Conservation (phyloP, 2,797 vertebrate species). For the Arnoldichthys spilopterus region DNA sequence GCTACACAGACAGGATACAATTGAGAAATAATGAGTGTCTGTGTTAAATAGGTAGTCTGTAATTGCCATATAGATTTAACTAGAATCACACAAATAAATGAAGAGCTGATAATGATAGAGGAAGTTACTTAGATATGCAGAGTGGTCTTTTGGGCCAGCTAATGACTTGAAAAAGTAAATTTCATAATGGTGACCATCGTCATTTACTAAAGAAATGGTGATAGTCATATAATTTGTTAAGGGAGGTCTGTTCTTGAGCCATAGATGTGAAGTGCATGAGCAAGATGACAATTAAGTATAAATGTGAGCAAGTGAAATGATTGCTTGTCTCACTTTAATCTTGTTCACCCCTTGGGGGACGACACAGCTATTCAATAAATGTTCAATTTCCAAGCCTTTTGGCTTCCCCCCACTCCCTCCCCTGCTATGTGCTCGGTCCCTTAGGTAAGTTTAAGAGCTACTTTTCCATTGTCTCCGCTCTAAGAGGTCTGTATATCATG, state of each 20-base stretch:
- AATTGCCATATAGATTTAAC: conserved; percentile 49
- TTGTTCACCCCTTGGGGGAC: conserved; percentile 64
- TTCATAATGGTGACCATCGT: neutral
- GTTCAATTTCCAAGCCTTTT: conserved; percentile 71
- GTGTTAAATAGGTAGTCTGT: conserved; percentile 40
- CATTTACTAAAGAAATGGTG: conserved; percentile 3
- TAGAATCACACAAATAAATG: conserved; percentile 35
- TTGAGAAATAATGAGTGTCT: conserved; percentile 68
- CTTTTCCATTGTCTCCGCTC: conserved; percentile 84
- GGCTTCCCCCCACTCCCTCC: conserved; percentile 44
- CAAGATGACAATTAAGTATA: conserved; percentile 51
- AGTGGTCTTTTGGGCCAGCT: neutral
- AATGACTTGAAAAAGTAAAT: conserved; percentile 22
- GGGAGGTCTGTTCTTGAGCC: conserved; percentile 10
- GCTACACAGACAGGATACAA: conserved; percentile 62
- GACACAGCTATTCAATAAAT: conserved; percentile 79
- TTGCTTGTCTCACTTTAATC: conserved; percentile 69
- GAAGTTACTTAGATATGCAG: neutral
- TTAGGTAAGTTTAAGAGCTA: conserved; percentile 85
- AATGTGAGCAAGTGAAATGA: conserved; percentile 44
- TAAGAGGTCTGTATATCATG: conserved; percentile 86
- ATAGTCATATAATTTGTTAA: conserved; percentile 19
- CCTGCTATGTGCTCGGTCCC: conserved; percentile 72
- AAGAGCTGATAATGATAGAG: conserved; percentile 22
- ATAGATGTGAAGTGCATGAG: conserved; percentile 36